Base-by-base conservation (phyloP, 2,113 vertebrate genomes). In the Bambusicola thoracicus region DNA sequence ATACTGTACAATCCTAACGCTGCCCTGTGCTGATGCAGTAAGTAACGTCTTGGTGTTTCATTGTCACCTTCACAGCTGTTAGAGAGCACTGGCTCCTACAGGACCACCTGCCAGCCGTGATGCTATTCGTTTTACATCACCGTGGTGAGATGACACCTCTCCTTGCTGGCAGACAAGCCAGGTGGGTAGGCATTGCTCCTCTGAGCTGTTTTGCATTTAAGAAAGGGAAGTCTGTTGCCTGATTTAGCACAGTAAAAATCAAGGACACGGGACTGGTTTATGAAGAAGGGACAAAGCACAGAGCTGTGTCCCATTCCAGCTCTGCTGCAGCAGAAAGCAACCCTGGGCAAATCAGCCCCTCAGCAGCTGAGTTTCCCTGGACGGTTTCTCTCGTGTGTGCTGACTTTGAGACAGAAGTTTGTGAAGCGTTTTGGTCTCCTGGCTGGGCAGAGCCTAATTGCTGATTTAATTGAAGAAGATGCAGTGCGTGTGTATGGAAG, bases 141-240 rank as follows among this genome's bases (percentile, higher is more conserved):
- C 6, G n/a, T 38, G 65, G 41, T 63, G 79, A 77, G 63, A 67
- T 92, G 89, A 78, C 87, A 75, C 72, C 56, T 94, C 84, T 96
- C 72, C 85, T 77, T 82, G 91, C 93, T 93, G 90, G 93, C 93
- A 94, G 89, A 92, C 72, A 11, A 83, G 89, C 85, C 95, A 90
- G 91, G 76, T 95, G 93, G 93, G 76, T 81, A 75, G 91, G 87
- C 76, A 36, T 40, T 67, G 51, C 82, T 90, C 78, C 43, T 81
- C 59, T 18, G 86, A 87, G 87, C 84, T 76, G 22, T 62, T 76
- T 44, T 32, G 44, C 72, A 32, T 24, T 67, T 70, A 38, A 41
- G 38, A 68, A 91, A 65, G 34, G 0, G 0, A n/a, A 40, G 61
- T 29, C 69, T 75, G 13, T 65, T 61, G 19, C 62, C 40, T 48